A percentile compares a stretch with the other conserved stretches of the same genome.
phyloP scores from a whole-genome alignment of 2,113 vertebrate genomes.

The Ammospiza caudacuta region DNA sequence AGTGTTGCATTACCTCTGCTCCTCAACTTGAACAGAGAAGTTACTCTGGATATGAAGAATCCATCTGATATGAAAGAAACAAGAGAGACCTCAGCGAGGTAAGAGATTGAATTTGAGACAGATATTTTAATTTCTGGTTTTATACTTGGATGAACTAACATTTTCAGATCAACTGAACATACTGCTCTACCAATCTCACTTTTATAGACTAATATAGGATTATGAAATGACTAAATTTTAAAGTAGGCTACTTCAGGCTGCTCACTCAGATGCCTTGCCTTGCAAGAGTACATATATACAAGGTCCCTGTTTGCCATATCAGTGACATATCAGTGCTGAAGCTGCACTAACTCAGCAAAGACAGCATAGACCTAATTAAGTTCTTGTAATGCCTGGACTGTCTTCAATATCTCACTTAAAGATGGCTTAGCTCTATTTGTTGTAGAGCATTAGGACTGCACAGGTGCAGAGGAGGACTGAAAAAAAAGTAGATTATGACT shows the following conservation, averaged over 20 bases:
- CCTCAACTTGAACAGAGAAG: background rate
- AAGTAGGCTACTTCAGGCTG: background rate
- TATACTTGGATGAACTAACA: background rate
- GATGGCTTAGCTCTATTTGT: background rate
- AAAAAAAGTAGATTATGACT: background rate
- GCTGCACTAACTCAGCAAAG: background rate
- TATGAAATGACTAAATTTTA: background rate
- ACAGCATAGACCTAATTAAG: background rate
- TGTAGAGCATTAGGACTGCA: background rate
- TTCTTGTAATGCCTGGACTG: background rate
- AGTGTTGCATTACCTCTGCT: slow-evolving; percentile 40
- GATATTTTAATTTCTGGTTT: background rate
- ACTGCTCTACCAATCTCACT: background rate
- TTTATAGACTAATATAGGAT: background rate
- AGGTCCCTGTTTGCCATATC: background rate
- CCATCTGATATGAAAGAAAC: background rate
- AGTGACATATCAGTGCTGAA: background rate
- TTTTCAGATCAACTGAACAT: background rate
- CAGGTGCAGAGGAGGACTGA: background rate
- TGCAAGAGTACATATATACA: background rate
- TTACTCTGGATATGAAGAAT: background rate
- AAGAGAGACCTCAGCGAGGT: slow-evolving; percentile 20
- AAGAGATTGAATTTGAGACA: background rate
- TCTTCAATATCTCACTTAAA: background rate
- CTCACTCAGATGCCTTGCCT: background rate